Base-by-base conservation (phyloP, 2,113 vertebrate genomes). In the Pipra filicauda region DNA sequence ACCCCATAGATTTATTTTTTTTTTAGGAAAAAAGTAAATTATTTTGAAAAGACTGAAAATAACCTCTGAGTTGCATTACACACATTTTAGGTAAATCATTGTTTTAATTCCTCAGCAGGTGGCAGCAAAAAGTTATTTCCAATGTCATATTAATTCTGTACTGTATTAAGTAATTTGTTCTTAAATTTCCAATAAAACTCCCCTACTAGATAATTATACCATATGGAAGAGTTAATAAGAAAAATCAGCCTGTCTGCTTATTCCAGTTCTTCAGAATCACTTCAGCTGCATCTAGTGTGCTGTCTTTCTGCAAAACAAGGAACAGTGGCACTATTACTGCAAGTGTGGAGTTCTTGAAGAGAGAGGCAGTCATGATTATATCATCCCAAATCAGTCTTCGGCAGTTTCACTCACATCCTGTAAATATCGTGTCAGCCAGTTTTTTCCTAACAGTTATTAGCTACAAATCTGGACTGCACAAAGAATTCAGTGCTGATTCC, bases 191-290 rank as follows among this genome's bases (percentile, higher is more conserved):
- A 87, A 37, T 61, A 10, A 43, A 44, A 2, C 4, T 6, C 15
- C 19, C 11, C 26, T 74, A 74, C 11, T 43, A 82, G 65, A 77
- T 28, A 92, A 78, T 74, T 67, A 67, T 14, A 90, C 54, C 37
- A 11, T 57, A 75, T 54, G 44, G 55, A 93, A 83, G 51, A 49
- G 37, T 39, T 85, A 89, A 55, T 39, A 31, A 24, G 31, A 48
- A 30, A 51, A 46, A 83, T 97, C 69, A 97, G 57, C 41, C 72
- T 80, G 75, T 91, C 57, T 88, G 73, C 81, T 97, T 98, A 48
- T 54, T 98, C 99, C 99, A 99, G 78, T 98, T 98, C 95, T 98
- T 99, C 95, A 99, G 90, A 92, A 99, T 99, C 76, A 88, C 93
- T 87, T 97, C 98, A 46, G 99, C 99, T 93, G 99, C 99, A 84